These are phyloP conservation scores for Rhabdornis inornatus DNA, from an alignment of 2,113 vertebrate genomes.

Conservation along the genomic window DNA sequence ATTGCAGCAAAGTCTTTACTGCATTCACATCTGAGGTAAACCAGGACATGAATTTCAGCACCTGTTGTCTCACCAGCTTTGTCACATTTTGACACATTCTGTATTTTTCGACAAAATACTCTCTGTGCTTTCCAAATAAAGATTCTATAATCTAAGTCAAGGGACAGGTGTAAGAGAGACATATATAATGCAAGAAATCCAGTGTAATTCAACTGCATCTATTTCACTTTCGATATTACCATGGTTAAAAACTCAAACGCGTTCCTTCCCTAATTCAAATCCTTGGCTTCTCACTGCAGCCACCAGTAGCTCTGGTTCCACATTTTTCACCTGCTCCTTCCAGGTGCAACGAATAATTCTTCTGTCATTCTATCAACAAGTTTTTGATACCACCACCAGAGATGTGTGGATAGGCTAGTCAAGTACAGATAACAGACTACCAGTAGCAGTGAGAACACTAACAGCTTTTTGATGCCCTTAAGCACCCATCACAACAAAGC, in stretches of 20 bases:
- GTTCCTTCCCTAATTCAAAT: background rate
- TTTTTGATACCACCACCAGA: background rate
- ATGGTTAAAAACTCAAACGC: fast-evolving
- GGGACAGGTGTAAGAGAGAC: background rate
- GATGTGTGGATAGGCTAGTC: background rate
- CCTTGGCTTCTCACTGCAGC: background rate
- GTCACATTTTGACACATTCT: background rate
- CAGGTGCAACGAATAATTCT: background rate
- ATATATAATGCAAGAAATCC: background rate
- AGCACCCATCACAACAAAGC: background rate
- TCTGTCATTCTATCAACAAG: background rate
- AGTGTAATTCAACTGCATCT: background rate
- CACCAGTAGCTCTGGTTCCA: background rate
- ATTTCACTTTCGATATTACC: background rate
- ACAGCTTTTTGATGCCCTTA: background rate
- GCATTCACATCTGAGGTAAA: background rate
- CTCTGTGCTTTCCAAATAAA: background rate
- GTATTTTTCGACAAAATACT: background rate
- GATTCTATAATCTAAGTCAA: background rate
- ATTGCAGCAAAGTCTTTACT: background rate
- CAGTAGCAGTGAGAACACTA: background rate
- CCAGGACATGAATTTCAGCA: background rate
- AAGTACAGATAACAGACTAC: background rate
- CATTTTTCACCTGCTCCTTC: background rate
- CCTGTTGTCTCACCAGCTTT: background rate